Base-by-base conservation (phyloP, 2,113 vertebrate genomes). In the Mustelus asterias region DNA sequence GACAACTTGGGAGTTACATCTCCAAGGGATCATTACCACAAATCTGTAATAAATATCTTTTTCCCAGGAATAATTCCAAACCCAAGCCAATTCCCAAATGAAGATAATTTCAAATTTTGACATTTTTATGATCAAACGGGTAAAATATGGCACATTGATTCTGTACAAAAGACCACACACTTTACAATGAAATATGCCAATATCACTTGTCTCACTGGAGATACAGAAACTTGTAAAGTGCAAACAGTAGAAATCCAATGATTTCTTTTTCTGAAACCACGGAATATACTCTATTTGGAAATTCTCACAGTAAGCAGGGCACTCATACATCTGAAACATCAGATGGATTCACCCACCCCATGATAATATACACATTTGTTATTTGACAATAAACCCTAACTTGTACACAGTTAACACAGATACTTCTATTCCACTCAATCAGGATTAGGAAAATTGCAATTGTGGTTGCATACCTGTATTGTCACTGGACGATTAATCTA, bases 51-150 rank as follows among this genome's bases (percentile, higher is more conserved):
- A 60, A 58, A 60, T 13, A 90, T 60, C 26, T 60, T 60, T 60
- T 90, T 90, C 54, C 92, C 92, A 69, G 63, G n/a, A 69, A 94
- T 41, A 65, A 94, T 69, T 94, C 37, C 33, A 94, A 94, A 69
- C 22, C n/a, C 92, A 69, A 44, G n/a, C 44, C 63, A 69, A 11
- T 94, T 44, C 65, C 92, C 92, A 94, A 90, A 90, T 58, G 88
- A 90, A 90, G 26, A 90, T 33, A 16, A 13, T 54, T 60, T 60
- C 63, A 22, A 69, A 69, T 41, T 2, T 69, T 37, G 37, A 70
- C 92, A 69, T 44, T 69, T 90, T 41, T 65, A 69, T 41, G 63
- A 69, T 94, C 65, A 94, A 94, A 63, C 41, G 65, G 92, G 65
- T 69, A 67, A 94, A 69, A 69, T 94, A 41, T 26, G 37, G n/a